Conservation (phyloP, 2,888 invertebrate genomes). For the Eupithecia vulgata region DNA sequence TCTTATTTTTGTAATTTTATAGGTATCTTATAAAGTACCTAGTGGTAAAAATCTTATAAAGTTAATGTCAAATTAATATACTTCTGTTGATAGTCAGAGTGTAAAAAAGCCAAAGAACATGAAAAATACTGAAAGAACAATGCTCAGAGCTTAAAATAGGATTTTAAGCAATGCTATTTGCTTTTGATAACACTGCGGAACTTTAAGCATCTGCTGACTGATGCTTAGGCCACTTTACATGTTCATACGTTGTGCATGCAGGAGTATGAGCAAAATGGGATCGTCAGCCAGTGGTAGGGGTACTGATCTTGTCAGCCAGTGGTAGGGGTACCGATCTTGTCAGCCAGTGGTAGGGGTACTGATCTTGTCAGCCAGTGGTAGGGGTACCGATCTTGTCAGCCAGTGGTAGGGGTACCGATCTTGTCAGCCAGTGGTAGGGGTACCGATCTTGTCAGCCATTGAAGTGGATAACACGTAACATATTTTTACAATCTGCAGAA, state of each 20-base stretch:
- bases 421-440: conserved; percentile 37
- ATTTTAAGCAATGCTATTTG: neutral
- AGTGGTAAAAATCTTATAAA: too few relatives aligned
- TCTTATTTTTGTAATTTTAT: too few relatives aligned
- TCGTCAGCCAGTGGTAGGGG: conserved; percentile 33
- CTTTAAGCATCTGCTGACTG: neutral
- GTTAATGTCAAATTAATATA: too few relatives aligned
- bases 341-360: too few relatives aligned
- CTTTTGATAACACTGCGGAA: neutral
- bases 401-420: conserved; percentile 45
- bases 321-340: conserved; percentile 44
- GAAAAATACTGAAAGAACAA: neutral
- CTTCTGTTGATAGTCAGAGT: neutral
- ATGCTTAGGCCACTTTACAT: neutral
- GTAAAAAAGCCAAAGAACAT: neutral
- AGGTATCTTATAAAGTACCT: too few relatives aligned
- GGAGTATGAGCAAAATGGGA: neutral
- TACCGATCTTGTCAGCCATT: conserved; percentile 43
- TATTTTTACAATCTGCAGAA: conserved; percentile 53
- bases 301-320: conserved; percentile 43
- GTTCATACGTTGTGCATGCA: neutral
- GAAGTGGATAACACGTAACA: conserved; percentile 49
- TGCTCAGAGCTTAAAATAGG: neutral
- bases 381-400: conserved; percentile 41
- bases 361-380: too few relatives aligned